These are phyloP conservation scores for Ommatoiulus sabulosus DNA, from an alignment of 2,888 invertebrate species.

Conservation along the genomic window DNA sequence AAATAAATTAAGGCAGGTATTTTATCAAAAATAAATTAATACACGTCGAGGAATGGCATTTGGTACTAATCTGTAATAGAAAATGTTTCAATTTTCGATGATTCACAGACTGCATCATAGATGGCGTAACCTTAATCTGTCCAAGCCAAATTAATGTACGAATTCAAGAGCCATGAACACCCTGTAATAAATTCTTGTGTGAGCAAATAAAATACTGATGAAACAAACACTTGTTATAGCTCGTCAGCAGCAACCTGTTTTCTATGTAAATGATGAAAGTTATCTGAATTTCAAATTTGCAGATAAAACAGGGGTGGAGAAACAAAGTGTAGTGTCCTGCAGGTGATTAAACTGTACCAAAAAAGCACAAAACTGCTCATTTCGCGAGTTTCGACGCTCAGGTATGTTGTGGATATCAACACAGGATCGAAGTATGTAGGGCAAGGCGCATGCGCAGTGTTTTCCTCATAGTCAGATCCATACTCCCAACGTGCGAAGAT, in stretches of 20 bases:
- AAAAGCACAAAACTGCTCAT: neutral
- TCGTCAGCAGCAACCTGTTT: neutral
- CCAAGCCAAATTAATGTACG: too few relatives aligned
- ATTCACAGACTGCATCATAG: too few relatives aligned
- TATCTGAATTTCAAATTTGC: slow-evolving; percentile 13
- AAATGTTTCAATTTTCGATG: too few relatives aligned
- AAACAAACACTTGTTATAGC: too few relatives aligned
- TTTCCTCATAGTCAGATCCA: neutral
- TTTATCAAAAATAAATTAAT: too few relatives aligned
- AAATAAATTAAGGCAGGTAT: too few relatives aligned
- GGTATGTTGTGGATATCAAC: neutral
- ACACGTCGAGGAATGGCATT: too few relatives aligned
- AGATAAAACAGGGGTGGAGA: neutral
- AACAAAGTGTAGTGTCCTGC: neutral
- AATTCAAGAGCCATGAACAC: too few relatives aligned
- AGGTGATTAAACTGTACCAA: neutral
- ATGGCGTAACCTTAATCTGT: too few relatives aligned
- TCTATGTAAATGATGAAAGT: neutral
- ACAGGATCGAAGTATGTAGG: neutral
- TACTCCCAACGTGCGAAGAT: neutral
- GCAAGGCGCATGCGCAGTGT: neutral
- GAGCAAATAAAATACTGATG: too few relatives aligned
- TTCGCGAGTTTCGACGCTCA: neutral
- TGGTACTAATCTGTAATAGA: too few relatives aligned
- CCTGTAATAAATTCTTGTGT: too few relatives aligned